phyloP scores from a whole-genome alignment of 2,888 invertebrate genomes.

The Drosophila recens region DNA sequence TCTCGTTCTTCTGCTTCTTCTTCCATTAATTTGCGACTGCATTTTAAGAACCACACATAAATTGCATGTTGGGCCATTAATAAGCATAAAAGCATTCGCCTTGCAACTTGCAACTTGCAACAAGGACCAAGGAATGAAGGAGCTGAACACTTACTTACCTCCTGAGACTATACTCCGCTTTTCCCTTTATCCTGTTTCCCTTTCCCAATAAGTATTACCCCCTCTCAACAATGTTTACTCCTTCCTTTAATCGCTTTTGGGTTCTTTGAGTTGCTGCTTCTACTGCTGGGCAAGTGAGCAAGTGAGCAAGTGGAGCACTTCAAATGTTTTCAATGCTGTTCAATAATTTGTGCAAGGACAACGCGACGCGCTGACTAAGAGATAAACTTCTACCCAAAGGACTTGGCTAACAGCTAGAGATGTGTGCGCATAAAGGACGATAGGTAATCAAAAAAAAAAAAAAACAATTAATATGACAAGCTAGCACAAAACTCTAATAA shows the following conservation, averaged over 20 bases:
- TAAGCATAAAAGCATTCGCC: conserved; percentile 77
- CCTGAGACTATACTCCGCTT: conserved; percentile 3
- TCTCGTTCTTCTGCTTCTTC: neutral
- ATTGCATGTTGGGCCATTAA: conserved; percentile 77
- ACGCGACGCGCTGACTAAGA: conserved; percentile 54
- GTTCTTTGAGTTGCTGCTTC: conserved; percentile 34
- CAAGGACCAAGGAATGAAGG: neutral
- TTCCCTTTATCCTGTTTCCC: neutral
- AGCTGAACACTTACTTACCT: neutral
- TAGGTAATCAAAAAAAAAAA: too few relatives aligned
- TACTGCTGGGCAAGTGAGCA: neutral
- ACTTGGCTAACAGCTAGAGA: conserved; percentile 23
- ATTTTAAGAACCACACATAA: conserved; percentile 74
- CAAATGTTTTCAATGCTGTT: conserved; percentile 82
- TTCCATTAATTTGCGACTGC: conserved; percentile 68
- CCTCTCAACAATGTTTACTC: neutral
- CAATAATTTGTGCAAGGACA: conserved; percentile 76
- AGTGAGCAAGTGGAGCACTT: conserved; percentile 53
- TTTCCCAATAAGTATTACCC: neutral
- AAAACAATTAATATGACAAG: too few relatives aligned
- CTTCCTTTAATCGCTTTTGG: conserved; percentile 21
- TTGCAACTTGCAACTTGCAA: conserved; percentile 4
- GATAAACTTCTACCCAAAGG: conserved; percentile 25
- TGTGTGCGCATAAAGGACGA: neutral
- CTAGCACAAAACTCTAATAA: too few relatives aligned